Percentiles rank a stretch among this genome's conserved stretches.
phyloP scores from a whole-genome alignment of 1,140 invertebrate genomes.

The Drosophila leontia region DNA sequence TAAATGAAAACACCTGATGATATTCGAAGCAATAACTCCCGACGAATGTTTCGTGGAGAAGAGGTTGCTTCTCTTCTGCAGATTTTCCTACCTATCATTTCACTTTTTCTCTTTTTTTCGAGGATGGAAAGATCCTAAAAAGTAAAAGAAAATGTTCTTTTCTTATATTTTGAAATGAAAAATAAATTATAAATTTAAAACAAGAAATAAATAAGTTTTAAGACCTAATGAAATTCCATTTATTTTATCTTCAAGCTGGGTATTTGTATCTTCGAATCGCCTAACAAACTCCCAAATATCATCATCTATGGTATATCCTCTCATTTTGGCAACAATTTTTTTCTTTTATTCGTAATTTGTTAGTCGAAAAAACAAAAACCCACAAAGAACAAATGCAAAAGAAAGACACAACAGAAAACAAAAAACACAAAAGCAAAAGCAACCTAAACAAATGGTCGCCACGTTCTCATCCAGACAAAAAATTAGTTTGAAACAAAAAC shows the following conservation, averaged over 20 bases:
- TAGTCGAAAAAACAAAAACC: conserved; percentile 27
- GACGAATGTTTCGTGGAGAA: conserved; percentile 4
- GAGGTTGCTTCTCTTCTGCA: background rate
- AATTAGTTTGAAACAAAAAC: conserved; percentile 54
- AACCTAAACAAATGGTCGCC: conserved; percentile 57
- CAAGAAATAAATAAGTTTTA: background rate
- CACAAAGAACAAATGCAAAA: conserved; percentile 10
- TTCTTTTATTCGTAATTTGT: conserved; percentile 8
- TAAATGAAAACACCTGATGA: conserved; percentile 84
- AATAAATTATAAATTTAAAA: background rate
- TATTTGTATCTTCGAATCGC: background rate
- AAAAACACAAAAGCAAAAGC: conserved; percentile 40
- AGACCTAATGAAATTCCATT: background rate
- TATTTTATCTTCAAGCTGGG: background rate
- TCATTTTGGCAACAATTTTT: conserved; percentile 4
- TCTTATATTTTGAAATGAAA: background rate
- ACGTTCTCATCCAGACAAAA: conserved; percentile 36
- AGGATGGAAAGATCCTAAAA: background rate
- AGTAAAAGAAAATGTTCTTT: background rate
- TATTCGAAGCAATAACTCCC: conserved; percentile 47
- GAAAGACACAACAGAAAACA: background rate
- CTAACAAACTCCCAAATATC: background rate
- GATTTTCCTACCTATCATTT: background rate
- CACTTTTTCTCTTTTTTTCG: background rate
- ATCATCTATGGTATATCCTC: background rate